Evolutionary conservation across 2,797 vertebrate genomes (phyloP).

Genomic region (Hafferia zeledoni): DNA sequence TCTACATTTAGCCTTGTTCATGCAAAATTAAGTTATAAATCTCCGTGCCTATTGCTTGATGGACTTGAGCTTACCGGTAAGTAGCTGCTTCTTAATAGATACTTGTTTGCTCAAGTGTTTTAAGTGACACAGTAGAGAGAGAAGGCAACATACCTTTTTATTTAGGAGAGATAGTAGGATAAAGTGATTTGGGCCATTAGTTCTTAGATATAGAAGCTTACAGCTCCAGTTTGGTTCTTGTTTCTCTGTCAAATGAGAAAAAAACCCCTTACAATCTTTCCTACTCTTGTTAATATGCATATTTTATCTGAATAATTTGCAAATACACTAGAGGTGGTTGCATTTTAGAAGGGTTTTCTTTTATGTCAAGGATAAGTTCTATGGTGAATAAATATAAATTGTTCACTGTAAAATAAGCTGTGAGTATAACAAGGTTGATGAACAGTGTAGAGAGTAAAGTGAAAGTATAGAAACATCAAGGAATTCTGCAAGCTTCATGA

Average conservation of each 20-base stretch:
- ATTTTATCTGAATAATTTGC: neutral
- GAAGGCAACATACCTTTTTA: neutral
- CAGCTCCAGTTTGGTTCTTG: neutral
- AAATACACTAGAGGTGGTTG: neutral
- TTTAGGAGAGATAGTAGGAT: neutral
- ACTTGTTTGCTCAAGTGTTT: neutral
- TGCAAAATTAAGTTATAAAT: neutral
- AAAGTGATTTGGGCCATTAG: neutral
- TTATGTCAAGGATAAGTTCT: neutral
- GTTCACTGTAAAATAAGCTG: neutral
- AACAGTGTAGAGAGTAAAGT: neutral
- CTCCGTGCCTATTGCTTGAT: neutral
- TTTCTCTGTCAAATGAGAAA: neutral
- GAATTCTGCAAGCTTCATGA: neutral
- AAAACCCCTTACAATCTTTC: neutral
- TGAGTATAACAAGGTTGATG: neutral
- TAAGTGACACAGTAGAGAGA: neutral
- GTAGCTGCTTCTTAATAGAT: neutral
- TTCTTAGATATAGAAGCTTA: neutral
- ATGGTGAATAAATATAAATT: neutral
- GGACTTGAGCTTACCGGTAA: neutral
- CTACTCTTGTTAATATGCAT: neutral
- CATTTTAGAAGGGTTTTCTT: neutral
- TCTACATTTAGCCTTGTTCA: neutral
- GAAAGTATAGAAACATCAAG: neutral